Base-by-base conservation (phyloP, 2,797 vertebrate genomes). In the Sebastolobus alascanus region DNA sequence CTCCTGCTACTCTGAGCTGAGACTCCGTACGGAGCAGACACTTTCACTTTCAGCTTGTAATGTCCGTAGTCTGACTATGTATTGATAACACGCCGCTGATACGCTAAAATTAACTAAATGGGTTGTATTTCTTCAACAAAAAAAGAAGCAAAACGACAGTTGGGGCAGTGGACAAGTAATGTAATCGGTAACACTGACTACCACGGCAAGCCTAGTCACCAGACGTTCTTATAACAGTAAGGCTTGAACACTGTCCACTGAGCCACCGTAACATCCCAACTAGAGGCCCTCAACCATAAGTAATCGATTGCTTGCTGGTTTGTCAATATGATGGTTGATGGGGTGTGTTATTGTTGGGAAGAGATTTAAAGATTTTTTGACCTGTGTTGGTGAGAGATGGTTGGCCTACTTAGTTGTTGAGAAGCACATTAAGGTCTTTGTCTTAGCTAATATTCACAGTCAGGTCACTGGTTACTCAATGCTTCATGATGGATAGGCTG, bases 341-440 rank as follows among this genome's bases (percentile, higher is more conserved):
- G 27, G 38, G 16, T 22, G 43, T 50, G 6, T 46, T 50, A 52
- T 69, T 22, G 55, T 12, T 27, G 74, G 35, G 20, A 54, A 33
- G 66, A 40, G 27, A 46, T 65, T 58, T 71, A 71, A 67, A 65
- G 60, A 55, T 46, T 54, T 27, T 75, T 56, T 29, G 68, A 43
- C 25, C 37, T 71, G 55, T 55, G 40, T 29, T 68, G 65, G 35
- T 31, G 46, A 68, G 20, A 29, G 14, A 59, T 46, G 46, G 46
- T 43, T 27, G 31, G 64, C 22, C 29, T 40, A 33, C 60, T 29
- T 13, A 20, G 16, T 12, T 29, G 11, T 10, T 38, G 72, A 55
- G 33, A 29, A 55, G 61, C 50, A 43, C 52, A 43, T 75, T 66
- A 58, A 13, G 55, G 3, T 54, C 27, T 31, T 66, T 56, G 73